Evolutionary conservation across 2,113 vertebrate species (phyloP), one percentile per base, ranked within the genome.

Genomic region (Sitta europaea): DNA sequence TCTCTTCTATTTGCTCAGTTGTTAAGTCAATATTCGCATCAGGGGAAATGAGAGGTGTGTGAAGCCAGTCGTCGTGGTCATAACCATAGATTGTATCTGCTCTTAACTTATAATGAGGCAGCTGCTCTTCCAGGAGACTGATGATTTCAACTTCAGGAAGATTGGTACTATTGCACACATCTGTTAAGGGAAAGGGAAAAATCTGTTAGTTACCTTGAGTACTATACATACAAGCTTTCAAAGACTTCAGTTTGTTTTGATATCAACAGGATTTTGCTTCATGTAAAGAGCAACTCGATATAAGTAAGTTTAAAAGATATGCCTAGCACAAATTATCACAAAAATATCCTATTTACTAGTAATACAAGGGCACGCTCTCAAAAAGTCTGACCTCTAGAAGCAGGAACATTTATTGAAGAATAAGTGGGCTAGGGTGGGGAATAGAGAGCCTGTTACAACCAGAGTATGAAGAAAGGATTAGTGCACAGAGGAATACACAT

Each of bases 141-240:
- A 99, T 99, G 98, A 99, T 99, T 98, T 99, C 99, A 45, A 99
- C 99, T 98, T 99, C 99, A 40, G 99, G 99, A 97, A 99, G 98
- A 92, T 99, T 98, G 96, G 99, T 99, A 98, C 98, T 99, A 92
- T 99, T 99, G 98, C 99, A 99, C 98, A 99, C 99, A 98, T 99
- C 99, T 99, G 94, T 58, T n/a, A 90, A 68, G 75, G 57, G 57
- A 59, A 62, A 81, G 40, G 74, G 5, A 66, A 70, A 40, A 79
- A 43, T 5, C 40, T 27, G 7, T 88, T 78, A 94, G 77, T 53
- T 28, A 55, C 17, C 43, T 3, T 31, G n/a, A 70, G 25, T 25
- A 50, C 28, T 31, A 10, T 4, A 51, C 12, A 17, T 17, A 76
- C 4, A 79, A 92, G 27, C 48, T 47, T 85, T 17, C 43, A 78